These are phyloP conservation scores for Ryuthela nishihirai DNA, from an alignment of 2,888 invertebrate species.

Conservation along the genomic window DNA sequence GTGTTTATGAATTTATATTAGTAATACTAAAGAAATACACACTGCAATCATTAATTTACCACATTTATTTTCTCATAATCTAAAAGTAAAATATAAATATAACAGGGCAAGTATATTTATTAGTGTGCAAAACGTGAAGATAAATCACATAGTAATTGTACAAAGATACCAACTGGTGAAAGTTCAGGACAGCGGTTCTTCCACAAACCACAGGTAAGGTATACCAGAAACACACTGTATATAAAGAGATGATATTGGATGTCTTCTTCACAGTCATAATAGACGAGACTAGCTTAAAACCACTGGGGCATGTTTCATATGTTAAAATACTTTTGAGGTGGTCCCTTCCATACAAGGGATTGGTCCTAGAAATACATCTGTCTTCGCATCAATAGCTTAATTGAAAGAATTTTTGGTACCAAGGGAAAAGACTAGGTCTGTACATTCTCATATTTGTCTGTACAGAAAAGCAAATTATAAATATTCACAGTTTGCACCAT, in stretches of 20 bases:
- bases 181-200: slow-evolving; percentile 11
- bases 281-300: slow-evolving; percentile 33
- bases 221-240: slow-evolving; percentile 17
- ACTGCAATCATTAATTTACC: slow-evolving; percentile 13
- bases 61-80: slow-evolving; percentile 33
- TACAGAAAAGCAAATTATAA: no score
- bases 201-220: slow-evolving; percentile 15
- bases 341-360: slow-evolving; percentile 21
- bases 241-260: slow-evolving; percentile 19
- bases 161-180: slow-evolving; percentile 16
- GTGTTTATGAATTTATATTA: no score
- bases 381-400: no score
- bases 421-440: not conserved
- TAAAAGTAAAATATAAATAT: slow-evolving; percentile 36
- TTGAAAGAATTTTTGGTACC: not conserved
- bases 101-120: slow-evolving; percentile 35
- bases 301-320: slow-evolving; percentile 13
- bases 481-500: no score
- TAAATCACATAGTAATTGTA: slow-evolving; percentile 33
- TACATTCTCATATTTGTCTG: not conserved
- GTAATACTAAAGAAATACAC: not conserved
- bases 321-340: slow-evolving; percentile 31
- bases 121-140: slow-evolving; percentile 35
- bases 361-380: slow-evolving; percentile 31
- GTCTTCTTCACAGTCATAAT: not conserved